A percentile compares a stretch with the other conserved stretches of the same genome.
Conservation (phyloP, 2,888 invertebrate species). For the Catocala fraxini region DNA sequence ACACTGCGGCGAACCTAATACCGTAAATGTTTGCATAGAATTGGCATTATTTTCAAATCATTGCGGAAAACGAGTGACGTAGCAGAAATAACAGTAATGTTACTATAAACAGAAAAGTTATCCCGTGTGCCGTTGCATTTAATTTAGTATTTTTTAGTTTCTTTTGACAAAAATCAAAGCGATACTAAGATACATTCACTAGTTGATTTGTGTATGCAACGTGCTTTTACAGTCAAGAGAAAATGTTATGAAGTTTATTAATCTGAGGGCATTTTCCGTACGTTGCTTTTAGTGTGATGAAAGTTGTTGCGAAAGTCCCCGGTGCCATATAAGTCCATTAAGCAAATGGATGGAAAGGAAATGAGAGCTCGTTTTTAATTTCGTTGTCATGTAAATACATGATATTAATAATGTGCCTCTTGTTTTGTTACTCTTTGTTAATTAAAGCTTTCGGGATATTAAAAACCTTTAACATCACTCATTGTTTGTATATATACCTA, state of each 20-base stretch:
- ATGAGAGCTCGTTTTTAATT: constrained; percentile 85
- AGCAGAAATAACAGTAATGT: too few relatives aligned
- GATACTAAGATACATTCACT: constrained; percentile 20
- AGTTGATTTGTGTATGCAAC: constrained; percentile 38
- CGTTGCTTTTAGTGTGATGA: constrained; percentile 86
- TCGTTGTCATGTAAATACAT: constrained; percentile 77
- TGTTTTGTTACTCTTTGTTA: constrained; percentile 66
- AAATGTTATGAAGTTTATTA: constrained; percentile 81
- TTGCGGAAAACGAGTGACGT: too few relatives aligned
- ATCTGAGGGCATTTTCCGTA: constrained; percentile 82
- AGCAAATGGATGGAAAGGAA: constrained; percentile 82
- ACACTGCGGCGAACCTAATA: too few relatives aligned
- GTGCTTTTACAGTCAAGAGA: constrained; percentile 56
- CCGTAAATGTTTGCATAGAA: too few relatives aligned
- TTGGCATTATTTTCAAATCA: too few relatives aligned
- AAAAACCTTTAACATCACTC: constrained; percentile 50
- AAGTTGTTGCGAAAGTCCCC: constrained; percentile 81
- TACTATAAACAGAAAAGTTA: background rate
- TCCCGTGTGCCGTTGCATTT: background rate
- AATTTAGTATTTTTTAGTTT: background rate
- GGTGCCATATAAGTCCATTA: constrained; percentile 84
- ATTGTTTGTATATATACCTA: constrained; percentile 28
- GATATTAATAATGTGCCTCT: constrained; percentile 75
- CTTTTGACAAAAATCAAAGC: constrained; percentile 19
- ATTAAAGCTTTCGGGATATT: constrained; percentile 59